Percentiles rank a stretch among this genome's conserved stretches.
Evolutionary conservation across 2,113 vertebrate genomes (phyloP).

Genomic region (Psephotus haematonotus): DNA sequence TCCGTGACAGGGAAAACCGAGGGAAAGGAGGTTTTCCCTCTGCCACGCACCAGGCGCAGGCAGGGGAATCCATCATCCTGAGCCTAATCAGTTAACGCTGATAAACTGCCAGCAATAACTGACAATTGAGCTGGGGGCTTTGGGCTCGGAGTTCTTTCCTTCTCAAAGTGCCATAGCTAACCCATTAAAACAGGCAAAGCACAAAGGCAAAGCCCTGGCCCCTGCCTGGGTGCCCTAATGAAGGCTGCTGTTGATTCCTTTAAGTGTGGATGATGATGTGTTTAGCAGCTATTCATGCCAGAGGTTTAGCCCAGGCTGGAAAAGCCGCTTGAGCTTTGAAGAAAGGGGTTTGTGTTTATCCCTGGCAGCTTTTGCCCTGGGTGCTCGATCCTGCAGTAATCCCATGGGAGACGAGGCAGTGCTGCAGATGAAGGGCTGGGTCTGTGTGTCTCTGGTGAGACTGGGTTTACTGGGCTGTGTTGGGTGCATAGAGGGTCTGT

Average conservation of each 20-base stretch:
- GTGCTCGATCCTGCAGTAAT: not conserved
- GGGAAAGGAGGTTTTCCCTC: constrained; percentile 7
- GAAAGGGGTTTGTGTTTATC: not conserved
- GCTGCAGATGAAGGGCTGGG: fast-evolving
- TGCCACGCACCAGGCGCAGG: not conserved
- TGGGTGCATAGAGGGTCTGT: fast-evolving
- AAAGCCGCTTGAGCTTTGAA: constrained; percentile 9
- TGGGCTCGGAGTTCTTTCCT: constrained; percentile 71
- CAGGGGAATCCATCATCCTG: constrained; percentile 76
- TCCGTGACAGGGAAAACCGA: not conserved
- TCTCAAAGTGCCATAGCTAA: constrained; percentile 66
- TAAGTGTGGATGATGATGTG: constrained; percentile 36
- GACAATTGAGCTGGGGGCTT: constrained; percentile 69
- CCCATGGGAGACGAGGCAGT: fast-evolving
- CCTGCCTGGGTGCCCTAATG: constrained; percentile 14
- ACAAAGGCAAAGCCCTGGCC: constrained; percentile 16
- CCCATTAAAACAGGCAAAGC: constrained; percentile 30
- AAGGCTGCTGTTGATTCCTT: constrained; percentile 33
- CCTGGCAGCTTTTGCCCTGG: not conserved
- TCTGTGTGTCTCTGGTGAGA: not conserved
- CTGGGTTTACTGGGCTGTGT: fast-evolving
- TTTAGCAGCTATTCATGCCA: constrained; percentile 30
- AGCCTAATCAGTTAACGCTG: constrained; percentile 81
- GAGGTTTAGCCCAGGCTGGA: not conserved
- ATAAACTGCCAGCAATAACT: constrained; percentile 83